Conservation (phyloP, 2,888 invertebrate genomes). For the Stenolophus ochropezus region DNA sequence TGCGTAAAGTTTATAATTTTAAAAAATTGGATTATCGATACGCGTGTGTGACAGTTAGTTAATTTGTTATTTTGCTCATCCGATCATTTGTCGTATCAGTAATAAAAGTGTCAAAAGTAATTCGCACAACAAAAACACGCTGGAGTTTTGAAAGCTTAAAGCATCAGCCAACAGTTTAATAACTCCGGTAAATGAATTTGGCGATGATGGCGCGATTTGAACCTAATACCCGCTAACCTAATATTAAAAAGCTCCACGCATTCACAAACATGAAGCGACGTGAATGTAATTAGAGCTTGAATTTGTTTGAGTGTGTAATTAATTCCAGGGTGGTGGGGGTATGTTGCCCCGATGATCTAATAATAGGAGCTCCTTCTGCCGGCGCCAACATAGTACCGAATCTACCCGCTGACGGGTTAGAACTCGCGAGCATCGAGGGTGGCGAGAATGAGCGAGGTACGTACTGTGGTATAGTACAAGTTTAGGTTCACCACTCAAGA, state of each 20-base stretch:
- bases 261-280: slow-evolving; percentile 13
- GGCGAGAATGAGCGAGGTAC: neutral
- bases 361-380: slow-evolving; percentile 67
- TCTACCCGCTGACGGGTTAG: slow-evolving; percentile 76
- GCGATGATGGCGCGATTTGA: neutral
- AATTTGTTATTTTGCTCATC: neutral
- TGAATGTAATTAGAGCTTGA: slow-evolving; percentile 13
- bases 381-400: slow-evolving; percentile 70
- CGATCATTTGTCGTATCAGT: neutral
- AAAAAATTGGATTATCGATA: neutral
- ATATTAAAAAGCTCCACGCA: neutral
- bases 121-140: neutral
- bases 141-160: neutral
- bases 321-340: slow-evolving; percentile 79
- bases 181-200: neutral
- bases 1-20: too few species aligned
- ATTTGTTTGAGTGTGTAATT: slow-evolving; percentile 14
- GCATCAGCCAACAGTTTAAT: neutral
- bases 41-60: neutral
- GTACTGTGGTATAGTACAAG: too few species aligned
- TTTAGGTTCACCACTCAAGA: too few species aligned
- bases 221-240: neutral
- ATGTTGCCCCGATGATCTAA: slow-evolving; percentile 80
- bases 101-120: neutral
- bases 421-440: slow-evolving; percentile 68